These are phyloP conservation scores for Formicarius rufipectus DNA, from an alignment of 2,113 vertebrate genomes.

Conservation along the genomic window DNA sequence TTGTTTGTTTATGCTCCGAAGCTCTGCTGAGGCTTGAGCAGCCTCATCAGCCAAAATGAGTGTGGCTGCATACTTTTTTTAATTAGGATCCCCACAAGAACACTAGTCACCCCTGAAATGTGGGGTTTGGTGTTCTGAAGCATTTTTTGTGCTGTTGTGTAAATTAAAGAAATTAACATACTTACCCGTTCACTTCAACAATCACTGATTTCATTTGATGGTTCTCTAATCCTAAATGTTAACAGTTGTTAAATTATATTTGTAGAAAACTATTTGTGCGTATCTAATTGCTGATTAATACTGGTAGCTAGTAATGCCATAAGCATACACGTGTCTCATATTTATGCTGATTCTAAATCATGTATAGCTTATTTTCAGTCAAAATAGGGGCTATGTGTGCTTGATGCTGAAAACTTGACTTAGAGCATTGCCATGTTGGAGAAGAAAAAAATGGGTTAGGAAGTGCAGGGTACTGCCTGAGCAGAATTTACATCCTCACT, in stretches of 20 bases:
- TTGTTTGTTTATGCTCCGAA: background rate
- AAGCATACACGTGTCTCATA: background rate
- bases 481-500: constrained; percentile 45
- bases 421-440: background rate
- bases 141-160: background rate
- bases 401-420: background rate
- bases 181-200: background rate
- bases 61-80: background rate
- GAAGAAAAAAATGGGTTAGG: background rate
- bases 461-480: background rate
- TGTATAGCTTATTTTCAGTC: background rate
- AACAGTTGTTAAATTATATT: background rate
- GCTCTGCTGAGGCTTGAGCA: background rate
- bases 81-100: background rate
- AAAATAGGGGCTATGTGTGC: background rate
- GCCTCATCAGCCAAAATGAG: background rate
- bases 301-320: background rate
- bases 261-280: background rate
- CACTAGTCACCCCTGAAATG: background rate
- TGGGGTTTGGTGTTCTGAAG: background rate
- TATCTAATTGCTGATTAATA: background rate
- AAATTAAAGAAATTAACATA: background rate
- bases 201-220: background rate
- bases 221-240: background rate
- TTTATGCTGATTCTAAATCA: background rate